These are phyloP conservation scores for Microtus agrestis DNA, from an alignment of 2,797 vertebrate genomes.

Conservation along the genomic window DNA sequence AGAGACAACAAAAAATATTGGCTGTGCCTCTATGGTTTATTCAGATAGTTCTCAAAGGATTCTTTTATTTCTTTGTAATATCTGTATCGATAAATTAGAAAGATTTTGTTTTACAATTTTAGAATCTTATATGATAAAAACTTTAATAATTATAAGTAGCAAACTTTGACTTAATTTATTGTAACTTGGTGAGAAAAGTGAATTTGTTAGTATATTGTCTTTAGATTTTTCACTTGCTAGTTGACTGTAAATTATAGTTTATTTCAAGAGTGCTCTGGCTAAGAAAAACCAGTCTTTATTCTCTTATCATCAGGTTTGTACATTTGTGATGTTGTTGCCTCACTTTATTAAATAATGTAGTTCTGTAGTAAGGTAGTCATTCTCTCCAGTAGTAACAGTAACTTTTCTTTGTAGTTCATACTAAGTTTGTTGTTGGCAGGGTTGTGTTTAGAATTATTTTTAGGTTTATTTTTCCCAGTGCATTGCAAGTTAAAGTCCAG, in stretches of 20 bases:
- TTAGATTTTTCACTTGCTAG: slow-evolving; percentile 9
- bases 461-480: not conserved
- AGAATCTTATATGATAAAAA: not conserved
- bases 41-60: not conserved
- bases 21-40: not conserved
- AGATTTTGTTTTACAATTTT: not conserved
- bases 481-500: not conserved
- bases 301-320: not conserved
- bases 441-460: not conserved
- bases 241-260: not conserved
- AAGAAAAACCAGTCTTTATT: not conserved
- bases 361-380: not conserved
- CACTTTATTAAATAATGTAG: slow-evolving; percentile 22
- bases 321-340: not conserved
- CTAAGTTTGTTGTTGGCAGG: not conserved
- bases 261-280: not conserved
- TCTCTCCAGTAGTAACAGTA: not conserved
- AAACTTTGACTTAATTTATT: not conserved
- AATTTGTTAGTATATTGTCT: slow-evolving; percentile 1
- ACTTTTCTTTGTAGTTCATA: not conserved
- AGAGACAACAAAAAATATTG: not conserved
- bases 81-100: slow-evolving; percentile 32
- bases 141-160: not conserved
- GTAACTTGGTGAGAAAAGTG: slow-evolving; percentile 6
- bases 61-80: slow-evolving; percentile 27